A percentile compares a stretch with the other conserved stretches of the same genome.
These are phyloP conservation scores for Picus viridis DNA, from an alignment of 2,797 vertebrate genomes.

Conservation along the genomic window DNA sequence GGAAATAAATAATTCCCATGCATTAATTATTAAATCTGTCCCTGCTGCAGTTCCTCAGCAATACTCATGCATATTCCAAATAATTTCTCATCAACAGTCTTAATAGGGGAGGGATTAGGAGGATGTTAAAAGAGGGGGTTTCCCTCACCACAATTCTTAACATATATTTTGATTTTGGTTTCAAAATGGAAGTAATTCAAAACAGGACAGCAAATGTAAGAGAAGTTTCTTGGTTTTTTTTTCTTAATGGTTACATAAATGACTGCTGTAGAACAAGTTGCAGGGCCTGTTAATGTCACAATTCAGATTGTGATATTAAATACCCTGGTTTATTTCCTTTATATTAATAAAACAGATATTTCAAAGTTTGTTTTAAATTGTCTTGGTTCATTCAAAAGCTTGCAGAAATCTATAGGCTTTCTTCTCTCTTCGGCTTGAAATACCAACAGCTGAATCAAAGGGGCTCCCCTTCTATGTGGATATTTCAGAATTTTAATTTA, in stretches of 20 bases:
- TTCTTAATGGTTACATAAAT: background rate
- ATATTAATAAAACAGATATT: background rate
- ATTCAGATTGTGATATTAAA: background rate
- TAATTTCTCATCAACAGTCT: background rate
- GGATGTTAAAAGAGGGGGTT: background rate
- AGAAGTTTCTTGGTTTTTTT: background rate
- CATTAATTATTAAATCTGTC: slow-evolving; percentile 73
- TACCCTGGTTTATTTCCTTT: background rate
- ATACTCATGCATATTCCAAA: slow-evolving; percentile 50
- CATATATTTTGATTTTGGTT: background rate
- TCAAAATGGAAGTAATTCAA: background rate
- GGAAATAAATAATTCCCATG: slow-evolving; percentile 63
- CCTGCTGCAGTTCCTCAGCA: slow-evolving; percentile 27
- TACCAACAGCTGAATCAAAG: background rate
- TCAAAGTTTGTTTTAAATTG: background rate
- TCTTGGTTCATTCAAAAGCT: background rate
- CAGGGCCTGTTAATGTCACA: background rate
- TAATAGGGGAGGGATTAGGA: background rate
- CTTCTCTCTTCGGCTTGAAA: background rate
- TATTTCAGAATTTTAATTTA: background rate
- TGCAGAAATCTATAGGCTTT: background rate
- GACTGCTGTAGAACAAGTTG: slow-evolving; percentile 5
- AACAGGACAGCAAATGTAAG: background rate
- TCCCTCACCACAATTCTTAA: background rate
- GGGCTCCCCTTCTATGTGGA: background rate